Evolutionary conservation across 2,888 invertebrate species (phyloP).

Genomic region (Coecobrya sp.): DNA sequence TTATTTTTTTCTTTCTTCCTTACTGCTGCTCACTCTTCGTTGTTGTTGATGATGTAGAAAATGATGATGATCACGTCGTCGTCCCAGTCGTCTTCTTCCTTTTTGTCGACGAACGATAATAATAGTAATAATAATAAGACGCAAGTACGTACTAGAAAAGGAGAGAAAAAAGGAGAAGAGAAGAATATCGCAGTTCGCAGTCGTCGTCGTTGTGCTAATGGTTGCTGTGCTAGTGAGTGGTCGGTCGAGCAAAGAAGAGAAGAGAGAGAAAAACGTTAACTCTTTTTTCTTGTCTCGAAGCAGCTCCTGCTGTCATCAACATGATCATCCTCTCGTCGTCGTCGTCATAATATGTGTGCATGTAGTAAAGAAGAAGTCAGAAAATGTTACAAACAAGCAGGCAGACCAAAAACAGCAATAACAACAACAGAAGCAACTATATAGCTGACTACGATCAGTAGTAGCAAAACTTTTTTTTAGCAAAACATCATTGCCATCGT

Average conservation of each 20-base stretch:
- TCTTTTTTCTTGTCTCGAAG: conserved; percentile 22
- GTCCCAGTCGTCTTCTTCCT: background rate
- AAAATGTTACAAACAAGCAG: background rate
- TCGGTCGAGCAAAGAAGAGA: background rate
- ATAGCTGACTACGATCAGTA: background rate
- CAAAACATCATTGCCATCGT: conserved; percentile 1
- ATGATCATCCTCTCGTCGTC: background rate
- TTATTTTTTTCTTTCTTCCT: too few relatives aligned
- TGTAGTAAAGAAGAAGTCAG: background rate
- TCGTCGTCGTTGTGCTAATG: conserved; percentile 10
- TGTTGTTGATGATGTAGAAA: conserved; percentile 34
- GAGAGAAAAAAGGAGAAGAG: background rate
- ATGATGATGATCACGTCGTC: conserved; percentile 63
- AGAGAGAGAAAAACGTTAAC: background rate
- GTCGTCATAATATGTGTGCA: conserved; percentile 4
- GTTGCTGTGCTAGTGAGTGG: background rate
- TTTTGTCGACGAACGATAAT: conserved; percentile 30
- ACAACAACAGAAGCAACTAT: conserved; percentile 8
- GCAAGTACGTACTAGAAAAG: background rate
- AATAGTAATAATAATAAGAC: conserved; percentile 28
- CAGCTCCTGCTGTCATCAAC: conserved; percentile 17
- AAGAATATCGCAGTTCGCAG: background rate
- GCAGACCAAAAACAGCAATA: background rate
- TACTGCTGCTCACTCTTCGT: background rate
- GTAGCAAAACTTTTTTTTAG: background rate